Base-by-base conservation (phyloP, 2,888 invertebrate species). In the Leptopilina syphax region DNA sequence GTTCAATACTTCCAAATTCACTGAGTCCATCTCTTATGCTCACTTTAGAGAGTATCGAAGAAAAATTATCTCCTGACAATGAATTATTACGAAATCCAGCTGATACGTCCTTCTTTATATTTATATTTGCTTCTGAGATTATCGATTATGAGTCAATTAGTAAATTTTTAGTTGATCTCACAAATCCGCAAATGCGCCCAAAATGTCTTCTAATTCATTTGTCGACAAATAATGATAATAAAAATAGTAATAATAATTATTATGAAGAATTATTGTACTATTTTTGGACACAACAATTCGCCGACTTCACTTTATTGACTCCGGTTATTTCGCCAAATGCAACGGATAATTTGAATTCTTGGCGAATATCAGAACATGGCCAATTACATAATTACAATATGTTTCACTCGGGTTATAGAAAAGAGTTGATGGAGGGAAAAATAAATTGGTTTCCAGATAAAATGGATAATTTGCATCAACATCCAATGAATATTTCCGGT, bases 371-470 rank as follows among this genome's bases (percentile, higher is more conserved):
- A 2, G 18, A 63, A 63, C 9, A 24, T 8, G 63, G 18, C 9
- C 0, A 9, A 63, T 63, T 63, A 24, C 63, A 63, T 63, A 8
- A 63, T 9, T 63, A 24, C n/a, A 24, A 63, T 24, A 24, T 63
- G 1, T 24, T 18, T 63, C 18, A 9, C 8, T 18, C 7, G 1
- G 63, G 63, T 8, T 63, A 63, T 24, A 63, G 8, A 24, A 63
- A 18, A 8, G 63, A 24, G 9, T 9, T 24, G 24, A 8, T 24
- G 24, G n/a, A 7, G 7, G 3, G 8, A 18, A 24, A 24, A 63
- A 63, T 24, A n/a, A 63, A 63, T 63, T 63, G 63, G 63, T 63
- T 63, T 24, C 63, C 63, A 7, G 63, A 63, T 18, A 63, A 63
- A 63, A 24, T 24, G 2, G 7, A 24, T 8, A 63, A 63, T 63